Evolutionary conservation across 2,113 vertebrate species (phyloP).

Genomic region (Echinops telfairi): DNA sequence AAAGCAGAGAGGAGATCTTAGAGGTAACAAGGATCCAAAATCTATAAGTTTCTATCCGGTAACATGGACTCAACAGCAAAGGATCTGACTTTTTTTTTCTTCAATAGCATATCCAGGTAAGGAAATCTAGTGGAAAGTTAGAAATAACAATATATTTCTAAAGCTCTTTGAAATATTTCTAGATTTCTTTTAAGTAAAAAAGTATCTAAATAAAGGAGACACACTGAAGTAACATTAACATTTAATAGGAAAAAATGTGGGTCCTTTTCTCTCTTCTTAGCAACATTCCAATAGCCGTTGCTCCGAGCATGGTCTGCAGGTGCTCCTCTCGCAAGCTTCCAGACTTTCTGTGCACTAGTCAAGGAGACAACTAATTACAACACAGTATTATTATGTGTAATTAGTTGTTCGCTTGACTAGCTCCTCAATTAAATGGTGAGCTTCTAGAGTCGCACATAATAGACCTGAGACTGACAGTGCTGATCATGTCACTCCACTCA

Average conservation of each 20-base stretch:
- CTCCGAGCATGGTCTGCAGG: neutral
- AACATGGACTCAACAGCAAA: neutral
- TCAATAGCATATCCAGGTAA: neutral
- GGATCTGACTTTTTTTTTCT: neutral
- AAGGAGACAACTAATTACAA: no score
- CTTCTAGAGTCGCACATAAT: neutral
- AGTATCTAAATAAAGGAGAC: neutral
- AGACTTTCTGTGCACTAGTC: neutral
- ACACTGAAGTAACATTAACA: neutral
- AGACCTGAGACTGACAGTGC: neutral
- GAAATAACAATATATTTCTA: conserved; percentile 3
- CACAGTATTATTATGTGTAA: neutral
- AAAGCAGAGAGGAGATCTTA: no score
- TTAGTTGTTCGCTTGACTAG: neutral
- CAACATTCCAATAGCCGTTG: neutral
- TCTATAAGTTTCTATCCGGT: no score
- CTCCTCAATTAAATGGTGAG: neutral
- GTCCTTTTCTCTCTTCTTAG: neutral
- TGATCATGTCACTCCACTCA: neutral
- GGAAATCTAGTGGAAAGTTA: neutral
- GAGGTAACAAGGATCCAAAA: no score
- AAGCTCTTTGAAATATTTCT: neutral
- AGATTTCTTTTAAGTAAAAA: conserved; percentile 40
- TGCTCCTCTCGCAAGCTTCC: neutral
- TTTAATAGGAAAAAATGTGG: neutral